These are phyloP conservation scores for Numenius phaeopus DNA, from an alignment of 2,797 vertebrate genomes.

Conservation along the genomic window DNA sequence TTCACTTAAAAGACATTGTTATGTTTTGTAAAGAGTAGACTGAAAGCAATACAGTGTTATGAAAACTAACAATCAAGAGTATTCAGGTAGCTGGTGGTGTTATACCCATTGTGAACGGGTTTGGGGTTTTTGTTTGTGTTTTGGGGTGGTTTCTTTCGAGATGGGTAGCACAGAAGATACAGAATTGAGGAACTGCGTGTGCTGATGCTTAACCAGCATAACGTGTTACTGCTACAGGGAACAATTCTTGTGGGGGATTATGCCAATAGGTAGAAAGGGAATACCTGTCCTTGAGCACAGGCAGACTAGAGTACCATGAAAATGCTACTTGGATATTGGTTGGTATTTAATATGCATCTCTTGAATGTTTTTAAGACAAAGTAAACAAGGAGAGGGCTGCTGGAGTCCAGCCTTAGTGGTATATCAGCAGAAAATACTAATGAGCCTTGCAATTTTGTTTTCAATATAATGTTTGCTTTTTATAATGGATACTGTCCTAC, in stretches of 20 bases:
- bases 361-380: background rate
- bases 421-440: background rate
- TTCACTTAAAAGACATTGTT: background rate
- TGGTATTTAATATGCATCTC: background rate
- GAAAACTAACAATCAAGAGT: background rate
- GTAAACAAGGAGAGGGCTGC: background rate
- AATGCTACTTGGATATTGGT: background rate
- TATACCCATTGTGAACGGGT: background rate
- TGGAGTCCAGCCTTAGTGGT: background rate
- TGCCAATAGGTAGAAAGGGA: background rate
- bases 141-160: background rate
- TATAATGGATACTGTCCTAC: background rate
- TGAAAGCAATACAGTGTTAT: background rate
- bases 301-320: background rate
- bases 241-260: rapidly evolving
- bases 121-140: background rate
- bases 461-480: background rate
- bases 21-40: background rate
- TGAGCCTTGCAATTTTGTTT: background rate
- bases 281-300: background rate
- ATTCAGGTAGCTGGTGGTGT: background rate
- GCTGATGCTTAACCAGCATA: background rate
- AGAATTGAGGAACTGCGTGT: background rate
- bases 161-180: background rate
- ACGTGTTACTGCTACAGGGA: background rate